Evolutionary conservation across 2,797 vertebrate genomes (phyloP).

Genomic region (Falco novaeseelandiae): DNA sequence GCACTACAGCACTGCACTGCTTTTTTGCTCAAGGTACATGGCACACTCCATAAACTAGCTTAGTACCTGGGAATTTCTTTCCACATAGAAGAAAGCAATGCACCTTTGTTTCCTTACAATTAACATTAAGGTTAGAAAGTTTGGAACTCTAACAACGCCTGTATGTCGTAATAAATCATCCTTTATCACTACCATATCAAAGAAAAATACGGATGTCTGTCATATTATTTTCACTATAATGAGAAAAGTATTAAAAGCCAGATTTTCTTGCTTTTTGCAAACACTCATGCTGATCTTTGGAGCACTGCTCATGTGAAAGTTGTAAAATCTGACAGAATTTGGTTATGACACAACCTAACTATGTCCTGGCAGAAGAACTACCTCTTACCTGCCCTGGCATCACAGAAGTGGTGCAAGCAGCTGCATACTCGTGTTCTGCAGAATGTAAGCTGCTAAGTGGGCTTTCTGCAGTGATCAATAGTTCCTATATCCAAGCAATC

Average conservation of each 20-base stretch:
- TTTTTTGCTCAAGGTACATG: background rate
- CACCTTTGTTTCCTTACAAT: background rate
- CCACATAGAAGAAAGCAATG: background rate
- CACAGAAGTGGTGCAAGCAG: background rate
- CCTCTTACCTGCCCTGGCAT: background rate
- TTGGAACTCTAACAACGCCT: background rate
- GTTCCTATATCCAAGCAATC: slow-evolving; percentile 15
- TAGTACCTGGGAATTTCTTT: background rate
- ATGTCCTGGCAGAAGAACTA: background rate
- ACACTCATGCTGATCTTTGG: rapidly evolving
- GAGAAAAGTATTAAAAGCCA: background rate
- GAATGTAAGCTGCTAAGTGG: slow-evolving; percentile 4
- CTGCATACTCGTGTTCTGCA: background rate
- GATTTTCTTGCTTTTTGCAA: background rate
- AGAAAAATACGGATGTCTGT: background rate
- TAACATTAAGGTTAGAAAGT: background rate
- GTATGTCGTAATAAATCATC: background rate
- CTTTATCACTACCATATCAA: background rate
- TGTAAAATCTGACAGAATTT: rapidly evolving
- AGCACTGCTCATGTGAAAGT: background rate
- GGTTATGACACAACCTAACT: background rate
- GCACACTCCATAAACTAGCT: background rate
- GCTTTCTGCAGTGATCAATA: slow-evolving; percentile 35
- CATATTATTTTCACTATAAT: background rate
- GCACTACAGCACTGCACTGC: background rate